Evolutionary conservation across 2,888 invertebrate species (phyloP).

Genomic region (Eumerus sabulonum): DNA sequence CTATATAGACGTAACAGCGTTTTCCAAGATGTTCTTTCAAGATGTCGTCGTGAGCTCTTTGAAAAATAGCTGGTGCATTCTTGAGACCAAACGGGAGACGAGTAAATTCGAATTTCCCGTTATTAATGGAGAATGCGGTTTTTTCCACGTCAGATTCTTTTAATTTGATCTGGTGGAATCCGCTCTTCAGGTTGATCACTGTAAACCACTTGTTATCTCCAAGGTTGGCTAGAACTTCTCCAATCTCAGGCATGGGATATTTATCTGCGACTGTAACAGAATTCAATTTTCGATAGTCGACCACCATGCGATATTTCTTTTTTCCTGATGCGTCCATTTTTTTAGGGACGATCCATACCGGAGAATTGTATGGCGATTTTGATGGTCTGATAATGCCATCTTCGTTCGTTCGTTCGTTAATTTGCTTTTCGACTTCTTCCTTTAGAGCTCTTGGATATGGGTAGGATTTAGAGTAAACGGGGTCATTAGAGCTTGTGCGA

Average conservation of each 20-base stretch:
- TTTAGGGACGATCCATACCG: constrained; percentile 42
- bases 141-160: constrained; percentile 29
- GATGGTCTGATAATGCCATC: constrained; percentile 48
- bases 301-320: constrained; percentile 21
- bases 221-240: no score
- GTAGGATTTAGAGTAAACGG: constrained; percentile 33
- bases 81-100: constrained; percentile 39
- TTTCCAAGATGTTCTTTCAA: constrained; percentile 31
- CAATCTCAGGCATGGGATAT: not conserved
- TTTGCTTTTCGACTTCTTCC: constrained; percentile 41
- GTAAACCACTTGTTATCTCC: no score
- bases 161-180: constrained; percentile 49
- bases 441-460: no score
- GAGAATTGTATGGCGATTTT: constrained; percentile 51
- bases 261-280: constrained; percentile 9
- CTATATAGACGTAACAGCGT: constrained; percentile 46
- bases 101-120: constrained; percentile 36
- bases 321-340: constrained; percentile 28
- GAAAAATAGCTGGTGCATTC: constrained; percentile 43
- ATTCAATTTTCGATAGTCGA: constrained; percentile 18
- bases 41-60: constrained; percentile 11
- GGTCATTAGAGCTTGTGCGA: constrained; percentile 21
- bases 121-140: constrained; percentile 25
- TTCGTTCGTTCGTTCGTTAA: constrained; percentile 9
- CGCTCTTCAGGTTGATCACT: no score